A percentile compares a stretch with the other conserved stretches of the same genome.
These are phyloP conservation scores for Dendrocincla fuliginosa DNA, from an alignment of 2,797 vertebrate genomes.

Conservation along the genomic window DNA sequence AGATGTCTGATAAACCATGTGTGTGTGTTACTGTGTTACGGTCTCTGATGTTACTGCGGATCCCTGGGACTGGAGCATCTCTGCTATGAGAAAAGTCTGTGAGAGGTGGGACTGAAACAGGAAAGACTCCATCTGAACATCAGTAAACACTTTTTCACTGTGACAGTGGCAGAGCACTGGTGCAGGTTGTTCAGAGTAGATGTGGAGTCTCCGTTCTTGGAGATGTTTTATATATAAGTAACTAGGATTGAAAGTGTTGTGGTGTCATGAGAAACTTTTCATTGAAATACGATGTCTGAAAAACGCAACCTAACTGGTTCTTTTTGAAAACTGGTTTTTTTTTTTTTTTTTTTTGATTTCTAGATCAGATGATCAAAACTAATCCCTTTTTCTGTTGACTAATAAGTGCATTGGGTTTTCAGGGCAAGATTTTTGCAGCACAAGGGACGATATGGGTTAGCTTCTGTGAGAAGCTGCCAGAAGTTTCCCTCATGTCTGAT, in stretches of 20 bases:
- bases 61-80: background rate
- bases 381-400: background rate
- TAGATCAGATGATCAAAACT: background rate
- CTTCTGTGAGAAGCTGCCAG: background rate
- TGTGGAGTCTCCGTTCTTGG: background rate
- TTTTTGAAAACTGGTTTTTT: background rate
- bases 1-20: background rate
- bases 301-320: background rate
- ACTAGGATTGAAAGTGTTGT: background rate
- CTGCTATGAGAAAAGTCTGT: background rate
- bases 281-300: background rate
- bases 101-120: background rate
- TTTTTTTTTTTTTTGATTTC: background rate
- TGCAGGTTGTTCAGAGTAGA: background rate
- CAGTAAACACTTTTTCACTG: background rate
- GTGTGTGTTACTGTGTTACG: background rate
- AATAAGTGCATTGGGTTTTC: background rate
- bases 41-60: background rate
- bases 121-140: background rate
- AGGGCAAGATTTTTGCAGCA: background rate
- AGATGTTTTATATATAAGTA: background rate
- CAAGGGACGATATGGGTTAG: background rate
- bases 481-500: background rate
- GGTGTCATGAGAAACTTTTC: background rate
- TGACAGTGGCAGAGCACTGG: rapidly evolving